Conservation (phyloP, 2,888 invertebrate genomes). For the Oxycera nigricornis region DNA sequence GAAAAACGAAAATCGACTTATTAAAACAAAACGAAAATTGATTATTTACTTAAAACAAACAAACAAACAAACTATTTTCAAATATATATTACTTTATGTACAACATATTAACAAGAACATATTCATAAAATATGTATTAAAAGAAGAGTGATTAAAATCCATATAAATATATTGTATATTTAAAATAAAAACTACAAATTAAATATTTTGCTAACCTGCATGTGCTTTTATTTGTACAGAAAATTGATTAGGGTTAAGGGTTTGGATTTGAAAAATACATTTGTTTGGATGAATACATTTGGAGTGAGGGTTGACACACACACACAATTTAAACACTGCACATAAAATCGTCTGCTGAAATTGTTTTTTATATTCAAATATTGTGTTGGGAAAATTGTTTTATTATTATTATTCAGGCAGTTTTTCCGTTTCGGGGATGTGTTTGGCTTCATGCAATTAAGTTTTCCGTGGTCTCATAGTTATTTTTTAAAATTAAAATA, state of each 20-base stretch:
- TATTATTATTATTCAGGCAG: too few species aligned
- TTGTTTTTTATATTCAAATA: too few species aligned
- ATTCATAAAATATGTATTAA: background rate
- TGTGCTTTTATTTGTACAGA: constrained; percentile 27
- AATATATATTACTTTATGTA: background rate
- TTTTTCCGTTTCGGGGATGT: too few species aligned
- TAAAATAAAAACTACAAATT: constrained; percentile 4
- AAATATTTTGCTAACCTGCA: constrained; percentile 34
- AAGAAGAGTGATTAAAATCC: background rate
- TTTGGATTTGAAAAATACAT: background rate
- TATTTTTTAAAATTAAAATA: background rate
- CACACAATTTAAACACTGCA: too few species aligned
- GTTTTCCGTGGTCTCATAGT: background rate
- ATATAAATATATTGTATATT: constrained; percentile 5
- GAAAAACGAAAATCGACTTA: background rate
- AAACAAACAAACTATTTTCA: background rate
- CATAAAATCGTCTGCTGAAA: too few species aligned
- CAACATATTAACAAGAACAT: background rate
- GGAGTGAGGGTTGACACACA: background rate
- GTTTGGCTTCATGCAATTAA: too few species aligned
- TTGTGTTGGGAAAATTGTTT: too few species aligned
- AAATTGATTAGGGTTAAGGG: background rate
- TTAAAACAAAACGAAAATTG: background rate
- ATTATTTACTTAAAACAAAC: background rate
- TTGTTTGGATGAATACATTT: background rate